Evolutionary conservation across 1,140 invertebrate species (phyloP), one percentile per base, ranked within the genome.

Genomic region (Drosophila orena): DNA sequence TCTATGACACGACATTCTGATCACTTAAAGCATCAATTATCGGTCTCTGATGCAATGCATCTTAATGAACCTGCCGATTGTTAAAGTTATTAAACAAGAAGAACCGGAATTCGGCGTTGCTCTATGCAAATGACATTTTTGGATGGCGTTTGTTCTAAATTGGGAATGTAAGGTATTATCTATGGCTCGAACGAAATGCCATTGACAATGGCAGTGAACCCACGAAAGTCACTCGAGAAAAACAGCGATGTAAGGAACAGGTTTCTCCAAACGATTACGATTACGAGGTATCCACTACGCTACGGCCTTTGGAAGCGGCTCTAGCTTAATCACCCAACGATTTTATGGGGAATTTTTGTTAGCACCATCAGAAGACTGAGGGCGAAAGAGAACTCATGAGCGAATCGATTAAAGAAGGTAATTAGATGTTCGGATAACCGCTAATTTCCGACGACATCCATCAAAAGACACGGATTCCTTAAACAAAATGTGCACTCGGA

Each of bases 301-400:
- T 68, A 44, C 65, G 64, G 64, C 30, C 64, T 68, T 49, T 53
- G 52, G 35, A 24, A 15, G 44, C 46, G 79, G 62, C 61, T 73
- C 66, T 57, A 77, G 89, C 66, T 86, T 69, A 83, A 79, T 72
- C 75, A 72, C 64, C 49, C 24, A 47, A 59, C 62, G 35, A 71
- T 74, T 62, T 14, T 70, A 77, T 57, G 59, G 52, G 56, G 37
- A 69, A 55, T 61, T 65, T 43, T 81, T 53, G 20, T 38, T 71
- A 30, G 43, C 42, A 49, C 52, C 46, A 55, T 22, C 34, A 27
- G 40, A 35, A 17, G 24, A 8, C 34, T 27, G 40, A 35, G n/a
- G 24, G 10, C 62, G 37, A 73, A 30, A 22, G 44, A 72, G 60
- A 66, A 71, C 59, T 61, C 61, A 34, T 54, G 50, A 61, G 58